Evolutionary conservation across 2,797 vertebrate genomes (phyloP).

Genomic region (Neopelma chrysocephalum): DNA sequence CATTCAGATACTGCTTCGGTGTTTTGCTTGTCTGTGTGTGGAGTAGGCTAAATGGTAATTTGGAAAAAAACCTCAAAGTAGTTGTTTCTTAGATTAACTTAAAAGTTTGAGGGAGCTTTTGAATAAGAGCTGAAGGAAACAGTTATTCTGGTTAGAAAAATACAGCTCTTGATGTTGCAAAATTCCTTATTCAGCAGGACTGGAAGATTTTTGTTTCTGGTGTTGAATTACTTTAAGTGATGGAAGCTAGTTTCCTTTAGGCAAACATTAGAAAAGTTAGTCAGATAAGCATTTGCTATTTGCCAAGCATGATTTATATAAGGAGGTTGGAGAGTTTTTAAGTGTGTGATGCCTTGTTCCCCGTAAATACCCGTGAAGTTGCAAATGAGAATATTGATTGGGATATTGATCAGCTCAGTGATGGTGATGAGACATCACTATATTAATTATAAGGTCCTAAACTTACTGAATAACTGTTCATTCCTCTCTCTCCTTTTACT

Average conservation of each 20-base stretch:
- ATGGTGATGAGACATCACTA: not conserved
- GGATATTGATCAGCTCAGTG: not conserved
- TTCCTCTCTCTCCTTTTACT: not conserved
- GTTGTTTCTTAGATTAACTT: not conserved
- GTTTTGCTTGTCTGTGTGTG: not conserved
- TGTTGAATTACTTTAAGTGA: not conserved
- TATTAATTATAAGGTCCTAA: not conserved
- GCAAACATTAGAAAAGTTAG: not conserved
- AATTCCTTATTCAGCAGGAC: not conserved
- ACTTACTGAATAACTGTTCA: not conserved
- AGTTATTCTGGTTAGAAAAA: not conserved
- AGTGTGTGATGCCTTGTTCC: not conserved
- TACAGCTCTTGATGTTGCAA: not conserved
- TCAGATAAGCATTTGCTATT: not conserved
- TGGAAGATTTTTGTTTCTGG: not conserved
- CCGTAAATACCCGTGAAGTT: not conserved
- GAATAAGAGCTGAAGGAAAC: not conserved
- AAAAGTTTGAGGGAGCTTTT: not conserved
- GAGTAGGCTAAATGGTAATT: not conserved
- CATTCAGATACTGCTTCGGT: not conserved
- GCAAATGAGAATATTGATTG: conserved; percentile 9
- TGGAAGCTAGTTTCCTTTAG: not conserved
- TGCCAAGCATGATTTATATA: not conserved
- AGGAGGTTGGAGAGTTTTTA: not conserved
- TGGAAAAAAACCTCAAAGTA: not conserved